phyloP scores from a whole-genome alignment of 2,888 invertebrate genomes.

The Euzophera pinguis region DNA sequence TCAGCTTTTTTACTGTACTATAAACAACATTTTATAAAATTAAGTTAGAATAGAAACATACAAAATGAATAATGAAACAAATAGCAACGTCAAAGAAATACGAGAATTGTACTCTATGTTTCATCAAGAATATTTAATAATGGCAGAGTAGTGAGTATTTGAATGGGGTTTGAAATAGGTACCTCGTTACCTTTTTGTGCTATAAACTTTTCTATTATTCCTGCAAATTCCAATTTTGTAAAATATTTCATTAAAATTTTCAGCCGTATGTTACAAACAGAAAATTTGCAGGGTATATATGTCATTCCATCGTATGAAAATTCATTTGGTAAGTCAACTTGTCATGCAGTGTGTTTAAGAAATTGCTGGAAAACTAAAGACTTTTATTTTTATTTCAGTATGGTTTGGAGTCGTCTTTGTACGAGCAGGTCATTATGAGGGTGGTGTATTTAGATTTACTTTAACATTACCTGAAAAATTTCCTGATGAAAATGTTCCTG shows the following conservation, averaged over 20 bases:
- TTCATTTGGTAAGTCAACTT: conserved; percentile 84
- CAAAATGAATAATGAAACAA: conserved; percentile 59
- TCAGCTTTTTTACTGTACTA: too few species aligned
- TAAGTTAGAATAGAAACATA: too few species aligned
- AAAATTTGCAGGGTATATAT: conserved; percentile 93
- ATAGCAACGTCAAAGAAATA: conserved; percentile 71
- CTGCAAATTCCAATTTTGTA: not conserved
- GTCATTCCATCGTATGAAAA: conserved; percentile 94
- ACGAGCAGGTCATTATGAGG: conserved; percentile 92
- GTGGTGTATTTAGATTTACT: conserved; percentile 94
- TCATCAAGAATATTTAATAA: conserved; percentile 92
- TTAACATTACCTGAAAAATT: conserved; percentile 92
- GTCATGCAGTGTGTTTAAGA: not conserved
- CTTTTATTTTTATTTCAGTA: conserved; percentile 75
- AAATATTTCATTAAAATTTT: conserved; percentile 38
- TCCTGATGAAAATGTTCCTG: conserved; percentile 91
- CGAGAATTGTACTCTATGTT: conserved; percentile 86
- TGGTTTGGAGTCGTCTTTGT: conserved; percentile 97
- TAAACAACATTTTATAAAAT: too few species aligned
- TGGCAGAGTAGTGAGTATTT: conserved; percentile 92
- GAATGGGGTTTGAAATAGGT: too few species aligned
- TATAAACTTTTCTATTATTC: too few species aligned
- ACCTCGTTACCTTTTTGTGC: too few species aligned
- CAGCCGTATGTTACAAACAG: conserved; percentile 91
- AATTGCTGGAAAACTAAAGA: not conserved